Evolutionary conservation across 2,888 invertebrate species (phyloP), one percentile per base, ranked within the genome.

Genomic region (Nipponacmea schrenckii): DNA sequence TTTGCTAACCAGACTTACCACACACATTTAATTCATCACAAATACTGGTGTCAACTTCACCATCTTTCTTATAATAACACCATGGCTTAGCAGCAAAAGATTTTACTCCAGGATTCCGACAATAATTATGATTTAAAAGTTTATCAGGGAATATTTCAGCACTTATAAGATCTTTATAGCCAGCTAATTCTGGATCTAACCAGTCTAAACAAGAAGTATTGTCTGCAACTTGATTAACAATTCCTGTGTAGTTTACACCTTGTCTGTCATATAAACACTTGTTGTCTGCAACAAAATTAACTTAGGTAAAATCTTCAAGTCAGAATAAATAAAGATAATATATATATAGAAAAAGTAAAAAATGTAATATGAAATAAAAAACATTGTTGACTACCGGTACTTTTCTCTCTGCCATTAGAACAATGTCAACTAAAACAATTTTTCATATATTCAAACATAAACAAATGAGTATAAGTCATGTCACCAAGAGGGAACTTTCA

Each of bases 131-230:
- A 8, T 77, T 76, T 10, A 69, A 44, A 14, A 81, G 76, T 7
- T 78, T 79, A 70, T 78, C 72, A 10, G 80, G 78, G 69, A 77
- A 80, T n/a, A 62, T 62, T 39, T 78, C 71, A 27, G 44, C 71
- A 71, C 70, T 69, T 68, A 73, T 68, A 15, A 63, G 31, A 20
- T 64, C 62, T 24, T 56, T 10, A 24, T 0, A 10, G 4, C 15
- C 12, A 39, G 63, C 31, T 0, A 50, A 66, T 27, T 17, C 26
- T 7, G 65, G 65, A 12, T 70, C 39, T 20, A 46, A 67, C 78
- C 78, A 78, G 0, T 31, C 56, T 27, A 74, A 15, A 62, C 78
- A 78, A 12, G 20, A 12, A 14, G 39, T 69, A 5, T 73, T 70
- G 0, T 68, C 26, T 15, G 69, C 31, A 1, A 74, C 73, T 44